Conservation (phyloP, 2,888 invertebrate genomes). For the Parnassius apollo region DNA sequence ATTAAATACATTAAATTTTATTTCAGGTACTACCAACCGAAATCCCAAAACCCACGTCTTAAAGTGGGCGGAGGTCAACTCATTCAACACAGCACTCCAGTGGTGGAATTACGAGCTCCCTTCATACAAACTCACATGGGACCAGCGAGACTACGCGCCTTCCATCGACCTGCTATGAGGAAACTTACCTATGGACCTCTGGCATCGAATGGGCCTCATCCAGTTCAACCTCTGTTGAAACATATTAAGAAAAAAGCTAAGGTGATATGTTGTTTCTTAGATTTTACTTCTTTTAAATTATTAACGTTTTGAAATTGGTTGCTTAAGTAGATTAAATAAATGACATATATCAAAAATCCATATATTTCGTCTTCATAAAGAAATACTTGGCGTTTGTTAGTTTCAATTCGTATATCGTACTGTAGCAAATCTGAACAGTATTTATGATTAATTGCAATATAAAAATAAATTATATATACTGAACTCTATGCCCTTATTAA, state of each 20-base stretch:
- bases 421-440: too few relatives aligned
- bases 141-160: conserved; percentile 86
- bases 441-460: too few relatives aligned
- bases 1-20: too few relatives aligned
- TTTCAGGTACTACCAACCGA: conserved; percentile 93
- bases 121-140: conserved; percentile 98
- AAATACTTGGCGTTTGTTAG: too few relatives aligned
- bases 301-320: too few relatives aligned
- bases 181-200: conserved; percentile 92
- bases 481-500: too few relatives aligned
- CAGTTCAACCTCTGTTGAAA: conserved; percentile 92
- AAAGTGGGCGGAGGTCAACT: conserved; percentile 95
- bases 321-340: too few relatives aligned
- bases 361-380: too few relatives aligned
- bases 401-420: too few relatives aligned
- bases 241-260: conserved; percentile 95
- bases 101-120: conserved; percentile 95
- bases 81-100: conserved; percentile 98
- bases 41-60: conserved; percentile 89
- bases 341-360: too few relatives aligned
- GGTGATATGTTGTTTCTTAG: conserved; percentile 55
- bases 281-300: too few relatives aligned
- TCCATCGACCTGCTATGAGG: conserved; percentile 95
- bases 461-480: too few relatives aligned
- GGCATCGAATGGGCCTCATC: conserved; percentile 87